Base-by-base conservation (phyloP, 2,888 invertebrate genomes). In the Falcaria lacertinaria region DNA sequence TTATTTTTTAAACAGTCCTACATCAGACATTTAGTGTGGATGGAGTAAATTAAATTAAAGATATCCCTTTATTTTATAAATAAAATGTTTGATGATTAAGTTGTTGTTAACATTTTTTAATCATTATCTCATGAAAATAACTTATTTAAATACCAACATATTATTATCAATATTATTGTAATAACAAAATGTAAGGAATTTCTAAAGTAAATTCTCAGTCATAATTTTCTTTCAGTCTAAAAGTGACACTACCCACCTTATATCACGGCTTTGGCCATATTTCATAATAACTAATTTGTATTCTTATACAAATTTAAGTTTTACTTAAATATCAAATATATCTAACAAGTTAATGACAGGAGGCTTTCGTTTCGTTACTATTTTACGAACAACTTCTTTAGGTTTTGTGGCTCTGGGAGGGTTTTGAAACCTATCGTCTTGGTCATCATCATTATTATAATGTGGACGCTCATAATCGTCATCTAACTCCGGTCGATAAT, bases 261-360 rank as follows among this genome's bases (percentile, higher is more conserved):
- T 47, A 52, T 38, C 43, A 43, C 47, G 47, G 43, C 52, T 48
- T 41, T 50, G 38, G 47, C 43, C 35, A 39, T 47, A n/a, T 54
- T 58, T 50, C 45, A 50, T 13, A 53, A 69, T 66, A 54, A 53
- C 77, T 80, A 82, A 68, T 82, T 83, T 80, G 79, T 82, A 71
- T 70, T 62, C 45, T 56, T 41, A 60, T 50, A 46, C 50, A 48
- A 52, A 44, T 16, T 40, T n/a, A 42, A 52, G 59, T n/a, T n/a
- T n/a, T n/a, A 57, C 54, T 68, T 80, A 88, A 65, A 88, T 85
- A 64, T 88, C 88, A 53, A 88, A 80, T 50, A 88, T 82, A 52
- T 88, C 88, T 73, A 88, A 61, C 45, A 88, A 57, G 52, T 85
- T 88, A 42, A 88, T 73, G 15, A 73, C 63, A 7, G 87, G 80